A percentile compares a stretch with the other conserved stretches of the same genome.
Evolutionary conservation across 2,888 invertebrate species (phyloP).

Genomic region (Tiliacea aurago): DNA sequence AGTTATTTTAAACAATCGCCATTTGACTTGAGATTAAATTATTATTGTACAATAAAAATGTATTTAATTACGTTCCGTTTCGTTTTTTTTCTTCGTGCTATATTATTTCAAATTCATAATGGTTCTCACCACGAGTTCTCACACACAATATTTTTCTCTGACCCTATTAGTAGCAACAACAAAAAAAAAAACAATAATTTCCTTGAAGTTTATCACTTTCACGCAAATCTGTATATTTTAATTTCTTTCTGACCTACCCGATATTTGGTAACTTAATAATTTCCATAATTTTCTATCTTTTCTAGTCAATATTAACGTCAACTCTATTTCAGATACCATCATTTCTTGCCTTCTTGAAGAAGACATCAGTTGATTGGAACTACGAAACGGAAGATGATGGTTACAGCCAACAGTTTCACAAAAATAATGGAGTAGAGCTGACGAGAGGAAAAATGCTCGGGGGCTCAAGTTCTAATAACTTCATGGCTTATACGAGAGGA

Average conservation of each 20-base stretch:
- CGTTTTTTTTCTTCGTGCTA: not conserved
- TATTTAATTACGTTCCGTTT: not conserved
- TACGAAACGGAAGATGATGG: not conserved
- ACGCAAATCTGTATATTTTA: not conserved
- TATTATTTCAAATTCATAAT: too few species aligned
- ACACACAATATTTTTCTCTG: not conserved
- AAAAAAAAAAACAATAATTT: not conserved
- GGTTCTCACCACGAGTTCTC: not conserved
- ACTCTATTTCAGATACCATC: slow-evolving; percentile 51
- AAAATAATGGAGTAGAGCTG: not conserved
- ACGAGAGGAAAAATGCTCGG: slow-evolving; percentile 80
- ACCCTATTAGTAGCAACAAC: not conserved
- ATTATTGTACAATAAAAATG: too few species aligned
- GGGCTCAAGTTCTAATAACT: slow-evolving; percentile 88
- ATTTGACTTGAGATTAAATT: too few species aligned
- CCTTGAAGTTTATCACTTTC: too few species aligned
- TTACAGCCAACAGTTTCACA: not conserved
- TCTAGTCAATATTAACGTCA: not conserved
- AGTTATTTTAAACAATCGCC: too few species aligned
- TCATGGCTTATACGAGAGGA: slow-evolving; percentile 82
- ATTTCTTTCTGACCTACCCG: not conserved
- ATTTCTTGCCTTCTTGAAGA: slow-evolving; percentile 36
- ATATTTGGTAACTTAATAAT: not conserved
- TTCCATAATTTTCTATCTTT: not conserved
- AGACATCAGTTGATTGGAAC: slow-evolving; percentile 10